Evolutionary conservation across 2,888 invertebrate species (phyloP).

Genomic region (Spodoptera picta): DNA sequence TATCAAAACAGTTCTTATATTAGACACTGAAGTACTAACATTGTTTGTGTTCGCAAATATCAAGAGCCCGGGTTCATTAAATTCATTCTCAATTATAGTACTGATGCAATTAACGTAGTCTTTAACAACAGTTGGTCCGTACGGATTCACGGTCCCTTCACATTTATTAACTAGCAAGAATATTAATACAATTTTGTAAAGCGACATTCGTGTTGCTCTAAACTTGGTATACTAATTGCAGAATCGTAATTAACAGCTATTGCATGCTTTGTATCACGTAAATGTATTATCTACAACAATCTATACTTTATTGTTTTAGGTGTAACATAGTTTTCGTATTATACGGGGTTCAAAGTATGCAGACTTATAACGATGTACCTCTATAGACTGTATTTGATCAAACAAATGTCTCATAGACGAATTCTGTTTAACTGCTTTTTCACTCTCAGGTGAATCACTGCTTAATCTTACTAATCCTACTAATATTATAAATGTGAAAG

Average conservation of each 20-base stretch:
- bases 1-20: constrained; percentile 66
- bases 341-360: too few relatives aligned
- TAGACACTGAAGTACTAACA: constrained; percentile 62
- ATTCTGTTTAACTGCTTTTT: too few relatives aligned
- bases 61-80: constrained; percentile 68
- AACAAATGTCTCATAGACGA: too few relatives aligned
- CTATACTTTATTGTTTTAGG: constrained; percentile 51
- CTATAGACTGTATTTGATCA: too few relatives aligned
- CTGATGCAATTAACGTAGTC: constrained; percentile 71
- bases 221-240: constrained; percentile 23
- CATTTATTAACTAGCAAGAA: constrained; percentile 35
- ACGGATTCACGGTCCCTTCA: constrained; percentile 63
- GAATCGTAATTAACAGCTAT: constrained; percentile 6
- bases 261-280: constrained; percentile 32
- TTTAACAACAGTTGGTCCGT: constrained; percentile 69
- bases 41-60: constrained; percentile 70
- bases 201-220: constrained; percentile 44
- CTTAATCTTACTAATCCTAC: too few relatives aligned
- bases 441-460: too few relatives aligned
- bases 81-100: constrained; percentile 67
- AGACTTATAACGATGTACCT: too few relatives aligned
- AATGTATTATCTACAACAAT: constrained; percentile 64
- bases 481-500: too few relatives aligned
- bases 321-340: too few relatives aligned
- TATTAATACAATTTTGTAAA: constrained; percentile 39